Evolutionary conservation across 2,888 invertebrate genomes (phyloP).

Genomic region (Eupithecia abbreviata): DNA sequence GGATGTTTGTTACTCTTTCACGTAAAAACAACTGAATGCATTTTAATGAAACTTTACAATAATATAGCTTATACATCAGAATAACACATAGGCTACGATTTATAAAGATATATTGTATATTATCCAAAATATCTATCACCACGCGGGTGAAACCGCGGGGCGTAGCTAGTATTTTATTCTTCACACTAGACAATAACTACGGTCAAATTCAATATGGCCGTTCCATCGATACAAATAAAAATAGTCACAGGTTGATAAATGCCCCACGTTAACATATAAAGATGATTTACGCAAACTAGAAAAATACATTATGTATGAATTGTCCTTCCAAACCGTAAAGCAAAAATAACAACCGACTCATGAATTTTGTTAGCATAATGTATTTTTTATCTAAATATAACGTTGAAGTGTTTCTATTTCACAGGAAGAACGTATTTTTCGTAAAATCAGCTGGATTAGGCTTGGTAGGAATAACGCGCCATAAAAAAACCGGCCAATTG

Average conservation of each 20-base stretch:
- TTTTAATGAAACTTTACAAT: too few species aligned
- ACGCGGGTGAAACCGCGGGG: too few species aligned
- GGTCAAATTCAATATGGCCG: background rate
- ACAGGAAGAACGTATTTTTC: background rate
- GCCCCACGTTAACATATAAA: constrained; percentile 6
- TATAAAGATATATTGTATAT: too few species aligned
- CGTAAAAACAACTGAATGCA: too few species aligned
- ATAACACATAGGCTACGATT: too few species aligned
- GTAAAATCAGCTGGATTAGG: background rate
- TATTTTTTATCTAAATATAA: constrained; percentile 10
- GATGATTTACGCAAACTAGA: constrained; percentile 23
- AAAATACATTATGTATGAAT: constrained; percentile 28
- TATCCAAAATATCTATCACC: too few species aligned
- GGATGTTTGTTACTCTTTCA: too few species aligned
- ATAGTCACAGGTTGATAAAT: constrained; percentile 13
- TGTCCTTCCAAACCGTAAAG: constrained; percentile 19
- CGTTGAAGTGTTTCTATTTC: background rate
- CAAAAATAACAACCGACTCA: constrained; percentile 16
- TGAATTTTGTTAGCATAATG: constrained; percentile 25
- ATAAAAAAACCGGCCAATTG: too few species aligned
- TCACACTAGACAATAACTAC: background rate
- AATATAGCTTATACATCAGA: too few species aligned
- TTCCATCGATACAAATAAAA: constrained; percentile 7
- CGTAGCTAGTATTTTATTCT: too few species aligned
- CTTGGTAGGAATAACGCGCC: background rate